phyloP scores from a whole-genome alignment of 2,113 vertebrate genomes.

The Phrynosoma platyrhinos region DNA sequence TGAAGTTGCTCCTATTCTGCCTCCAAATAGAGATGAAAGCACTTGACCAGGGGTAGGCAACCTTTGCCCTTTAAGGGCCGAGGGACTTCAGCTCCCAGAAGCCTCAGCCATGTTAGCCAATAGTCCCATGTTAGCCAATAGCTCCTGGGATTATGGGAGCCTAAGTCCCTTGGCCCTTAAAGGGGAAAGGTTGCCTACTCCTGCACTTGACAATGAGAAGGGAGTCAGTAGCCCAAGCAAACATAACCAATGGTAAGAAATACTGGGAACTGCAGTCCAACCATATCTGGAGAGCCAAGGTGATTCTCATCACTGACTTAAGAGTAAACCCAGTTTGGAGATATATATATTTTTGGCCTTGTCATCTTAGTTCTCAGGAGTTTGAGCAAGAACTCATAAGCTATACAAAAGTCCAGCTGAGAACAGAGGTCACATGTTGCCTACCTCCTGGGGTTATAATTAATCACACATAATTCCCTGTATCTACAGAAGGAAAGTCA shows the following conservation, averaged over 20 bases:
- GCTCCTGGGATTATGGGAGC: too few relatives aligned
- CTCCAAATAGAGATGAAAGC: too few relatives aligned
- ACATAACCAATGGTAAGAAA: not conserved
- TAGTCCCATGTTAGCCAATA: too few relatives aligned
- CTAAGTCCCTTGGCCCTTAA: too few relatives aligned
- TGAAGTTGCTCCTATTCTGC: not conserved
- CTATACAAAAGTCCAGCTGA: constrained; percentile 1
- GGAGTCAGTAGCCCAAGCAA: not conserved
- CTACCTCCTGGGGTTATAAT: constrained; percentile 1
- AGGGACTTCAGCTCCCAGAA: too few relatives aligned
- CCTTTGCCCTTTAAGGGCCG: too few relatives aligned
- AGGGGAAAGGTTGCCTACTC: too few relatives aligned
- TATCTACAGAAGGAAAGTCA: not conserved
- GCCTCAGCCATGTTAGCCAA: too few relatives aligned
- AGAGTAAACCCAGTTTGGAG: not conserved
- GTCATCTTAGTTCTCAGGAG: not conserved
- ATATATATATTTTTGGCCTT: not conserved
- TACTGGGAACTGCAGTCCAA: not conserved
- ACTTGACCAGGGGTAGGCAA: too few relatives aligned
- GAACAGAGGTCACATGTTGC: not conserved
- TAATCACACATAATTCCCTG: not conserved
- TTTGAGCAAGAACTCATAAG: not conserved
- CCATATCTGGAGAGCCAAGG: too few relatives aligned
- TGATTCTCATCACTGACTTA: too few relatives aligned
- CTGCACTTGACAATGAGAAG: too few relatives aligned